Percentiles rank a stretch among this genome's conserved stretches.
These are phyloP conservation scores for Mizuhopecten yessoensis DNA, from an alignment of 1,140 invertebrate genomes.

Conservation along the genomic window DNA sequence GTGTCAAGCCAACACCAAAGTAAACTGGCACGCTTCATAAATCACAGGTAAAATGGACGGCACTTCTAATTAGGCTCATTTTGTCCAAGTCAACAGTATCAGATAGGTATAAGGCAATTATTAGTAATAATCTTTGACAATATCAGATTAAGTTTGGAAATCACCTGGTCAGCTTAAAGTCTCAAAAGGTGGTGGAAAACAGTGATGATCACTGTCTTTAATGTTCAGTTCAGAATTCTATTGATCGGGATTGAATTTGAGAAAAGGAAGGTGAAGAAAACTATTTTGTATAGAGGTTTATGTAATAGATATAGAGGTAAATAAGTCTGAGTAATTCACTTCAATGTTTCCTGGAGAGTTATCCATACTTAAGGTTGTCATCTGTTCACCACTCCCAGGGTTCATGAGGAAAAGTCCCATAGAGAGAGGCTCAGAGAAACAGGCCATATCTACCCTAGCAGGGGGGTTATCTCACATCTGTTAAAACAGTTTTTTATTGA, in stretches of 20 bases:
- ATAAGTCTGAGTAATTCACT: too few relatives aligned
- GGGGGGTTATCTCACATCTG: constrained; percentile 17
- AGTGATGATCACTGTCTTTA: neutral
- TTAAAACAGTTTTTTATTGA: neutral
- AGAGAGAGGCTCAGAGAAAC: neutral
- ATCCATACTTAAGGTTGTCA: too few relatives aligned
- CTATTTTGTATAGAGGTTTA: too few relatives aligned
- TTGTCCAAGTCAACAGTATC: constrained; percentile 32
- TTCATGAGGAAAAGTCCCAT: too few relatives aligned
- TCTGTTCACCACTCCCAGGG: too few relatives aligned
- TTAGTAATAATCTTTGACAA: neutral
- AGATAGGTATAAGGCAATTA: neutral
- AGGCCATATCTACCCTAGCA: neutral
- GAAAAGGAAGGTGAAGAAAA: neutral
- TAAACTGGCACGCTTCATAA: neutral
- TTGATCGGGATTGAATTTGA: neutral
- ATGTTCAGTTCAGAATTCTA: neutral
- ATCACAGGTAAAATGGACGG: constrained; percentile 1
- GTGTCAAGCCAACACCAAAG: too few relatives aligned
- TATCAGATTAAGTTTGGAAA: neutral
- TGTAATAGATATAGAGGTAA: too few relatives aligned
- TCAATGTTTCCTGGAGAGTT: too few relatives aligned
- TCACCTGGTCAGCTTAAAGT: neutral
- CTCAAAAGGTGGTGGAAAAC: neutral
- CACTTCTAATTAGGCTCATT: neutral